Evolutionary conservation across 2,113 vertebrate genomes (phyloP), one percentile per base, ranked within the genome.

Genomic region (Psittacula cyanocephala): DNA sequence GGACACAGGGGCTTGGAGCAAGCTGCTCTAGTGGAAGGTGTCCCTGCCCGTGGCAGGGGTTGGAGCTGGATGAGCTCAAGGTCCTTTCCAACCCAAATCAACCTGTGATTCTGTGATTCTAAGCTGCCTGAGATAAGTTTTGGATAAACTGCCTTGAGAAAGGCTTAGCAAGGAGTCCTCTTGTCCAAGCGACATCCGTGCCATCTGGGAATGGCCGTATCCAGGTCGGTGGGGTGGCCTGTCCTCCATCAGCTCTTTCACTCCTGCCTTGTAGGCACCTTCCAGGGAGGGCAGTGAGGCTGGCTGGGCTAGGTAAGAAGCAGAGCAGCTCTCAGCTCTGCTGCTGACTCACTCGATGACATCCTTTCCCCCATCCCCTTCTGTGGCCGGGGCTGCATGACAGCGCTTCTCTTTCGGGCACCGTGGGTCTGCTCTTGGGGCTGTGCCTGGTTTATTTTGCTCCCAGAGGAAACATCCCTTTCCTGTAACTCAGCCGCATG

Each of bases 401-500:
- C 16, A 49, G 1, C 6, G 3, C 44, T 37, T 88, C 29, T 76
- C 67, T 81, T 70, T 31, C 18, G 31, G 49, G 19, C 2, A 7
- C 69, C 0, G 0, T 24, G 83, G 31, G 6, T 72, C 88, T 79
- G 41, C 41, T 85, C 9, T 28, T 1, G 1, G 60, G 35, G 43
- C 76, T 69, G 33, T 84, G 39, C 29, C 76, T 72, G 41, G n/a
- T 0, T 1, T 17, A 69, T 84, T 62, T 83, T 70, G 33, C 43
- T 78, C 81, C 39, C 39, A 55, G 39, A 63, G 46, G 44, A 91
- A 76, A 62, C 2, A 5, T 46, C 39, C 50, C n/a, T 71, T 88
- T 80, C 57, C 44, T 17, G 6, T 28, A 70, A 33, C 15, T 64
- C 2, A 1, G 22, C 19, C n/a, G 19, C 0, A 1, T 1, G 8